Percentiles rank a stretch among this genome's conserved stretches.
phyloP scores from a whole-genome alignment of 2,113 vertebrate genomes.

The Fukomys damarensis region DNA sequence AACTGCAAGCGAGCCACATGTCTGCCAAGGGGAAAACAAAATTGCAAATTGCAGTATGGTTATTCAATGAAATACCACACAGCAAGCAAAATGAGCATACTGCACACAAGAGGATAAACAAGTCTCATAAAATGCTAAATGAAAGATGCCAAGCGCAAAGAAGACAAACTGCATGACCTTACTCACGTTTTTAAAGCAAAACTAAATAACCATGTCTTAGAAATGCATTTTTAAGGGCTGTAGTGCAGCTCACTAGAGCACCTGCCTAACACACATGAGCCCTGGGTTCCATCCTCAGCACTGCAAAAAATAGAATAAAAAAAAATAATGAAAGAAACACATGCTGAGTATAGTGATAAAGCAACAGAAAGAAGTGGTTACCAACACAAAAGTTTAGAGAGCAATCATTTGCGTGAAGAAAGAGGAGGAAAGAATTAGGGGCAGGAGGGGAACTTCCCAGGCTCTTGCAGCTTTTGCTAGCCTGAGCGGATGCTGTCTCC shows the following conservation, averaged over 20 bases:
- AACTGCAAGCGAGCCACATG: too few relatives aligned
- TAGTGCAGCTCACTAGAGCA: too few relatives aligned
- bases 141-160: not conserved
- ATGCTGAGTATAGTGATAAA: not conserved
- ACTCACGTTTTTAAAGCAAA: not conserved
- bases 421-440: not conserved
- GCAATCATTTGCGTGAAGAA: not conserved
- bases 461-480: too few relatives aligned
- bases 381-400: not conserved
- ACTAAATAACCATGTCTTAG: not conserved
- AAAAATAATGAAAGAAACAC: not conserved
- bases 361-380: not conserved
- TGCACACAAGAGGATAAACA: fast-evolving
- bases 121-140: too few relatives aligned
- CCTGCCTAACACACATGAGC: not conserved
- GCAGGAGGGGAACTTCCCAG: not conserved
- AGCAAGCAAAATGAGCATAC: not conserved
- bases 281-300: not conserved
- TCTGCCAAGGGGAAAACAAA: too few relatives aligned
- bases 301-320: not conserved
- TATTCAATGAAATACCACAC: not conserved
- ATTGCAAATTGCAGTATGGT: not conserved
- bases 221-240: not conserved
- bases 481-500: not conserved
- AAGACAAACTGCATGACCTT: not conserved